Percentiles rank a stretch among this genome's conserved stretches.
Evolutionary conservation across 1,140 invertebrate genomes (phyloP).

Genomic region (Charaxes varanes): DNA sequence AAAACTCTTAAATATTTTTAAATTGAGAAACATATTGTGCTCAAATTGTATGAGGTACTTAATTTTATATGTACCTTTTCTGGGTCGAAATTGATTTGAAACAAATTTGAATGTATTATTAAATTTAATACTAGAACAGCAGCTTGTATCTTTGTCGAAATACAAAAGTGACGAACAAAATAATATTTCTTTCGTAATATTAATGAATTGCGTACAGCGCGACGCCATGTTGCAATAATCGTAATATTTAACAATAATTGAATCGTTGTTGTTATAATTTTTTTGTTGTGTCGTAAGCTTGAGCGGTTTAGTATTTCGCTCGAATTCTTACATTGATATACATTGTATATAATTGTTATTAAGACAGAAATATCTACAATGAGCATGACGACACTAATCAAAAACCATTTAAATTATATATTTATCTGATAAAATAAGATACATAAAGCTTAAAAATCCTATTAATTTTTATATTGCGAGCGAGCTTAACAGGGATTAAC

Average conservation of each 20-base stretch:
- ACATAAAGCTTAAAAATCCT: too few species aligned
- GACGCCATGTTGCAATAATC: conserved; percentile 28
- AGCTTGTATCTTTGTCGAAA: conserved; percentile 5
- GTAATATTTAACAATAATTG: conserved; percentile 26
- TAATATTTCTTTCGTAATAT: conserved; percentile 21
- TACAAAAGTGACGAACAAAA: conserved; percentile 16
- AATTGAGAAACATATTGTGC: conserved; percentile 5
- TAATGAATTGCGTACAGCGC: conserved; percentile 16
- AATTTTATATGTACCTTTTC: background rate
- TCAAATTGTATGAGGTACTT: conserved; percentile 6
- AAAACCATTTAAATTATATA: too few species aligned
- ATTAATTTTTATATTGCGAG: too few species aligned
- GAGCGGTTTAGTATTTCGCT: conserved; percentile 33
- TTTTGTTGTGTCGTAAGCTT: conserved; percentile 24
- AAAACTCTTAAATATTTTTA: background rate
- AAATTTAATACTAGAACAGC: background rate
- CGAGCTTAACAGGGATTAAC: too few species aligned
- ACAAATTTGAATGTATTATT: background rate
- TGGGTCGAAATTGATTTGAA: background rate
- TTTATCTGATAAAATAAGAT: too few species aligned
- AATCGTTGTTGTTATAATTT: conserved; percentile 30
- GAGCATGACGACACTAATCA: too few species aligned
- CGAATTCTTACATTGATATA: conserved; percentile 28
- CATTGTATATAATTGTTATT: too few species aligned
- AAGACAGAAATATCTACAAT: too few species aligned